Evolutionary conservation across 2,797 vertebrate species (phyloP), one percentile per base, ranked within the genome.

Genomic region (Spheniscus humboldti): DNA sequence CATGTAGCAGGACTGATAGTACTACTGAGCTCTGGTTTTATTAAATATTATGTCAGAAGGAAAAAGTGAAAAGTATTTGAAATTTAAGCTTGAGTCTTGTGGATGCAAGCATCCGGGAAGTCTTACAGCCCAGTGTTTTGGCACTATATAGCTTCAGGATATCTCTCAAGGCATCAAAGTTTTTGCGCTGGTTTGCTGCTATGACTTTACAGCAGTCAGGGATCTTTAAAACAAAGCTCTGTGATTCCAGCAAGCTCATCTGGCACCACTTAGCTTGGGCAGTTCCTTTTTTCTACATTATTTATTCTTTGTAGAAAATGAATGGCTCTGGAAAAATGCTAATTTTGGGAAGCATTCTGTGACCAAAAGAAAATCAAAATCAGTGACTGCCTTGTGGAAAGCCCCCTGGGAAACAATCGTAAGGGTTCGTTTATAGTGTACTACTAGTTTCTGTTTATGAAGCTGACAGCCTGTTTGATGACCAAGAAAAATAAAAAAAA

Each of bases 61-160:
- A 91, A 96, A 97, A 97, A 93, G 93, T 92, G 95, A 94, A 90
- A 95, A 94, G 86, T 81, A 91, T 84, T 72, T 62, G 91, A 94
- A 96, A 98, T 94, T 95, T 96, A 96, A 94, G 66, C 88, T 66
- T 94, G 88, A 97, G 95, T 97, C 97, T 25, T 82, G 88, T 94
- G 90, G 86, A 80, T 91, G 90, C 84, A 89, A 95, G 57, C 2
- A 23, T 81, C 83, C 52, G 30, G 90, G 96, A 95, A 93, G 75
- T 95, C 80, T 89, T 90, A 75, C 93, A 90, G 90, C 81, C 62
- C 13, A 6, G 37, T 72, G 64, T 76, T 96, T 94, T 95, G 97
- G 96, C 94, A 78, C 67, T 50, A 0, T 66, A 12, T 76, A 56
- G 53, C 68, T 96, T 94, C 30, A 43, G 94, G 62, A 89, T 88